Base-by-base conservation (phyloP, 2,888 invertebrate species). In the Lycocerus yunnanus region DNA sequence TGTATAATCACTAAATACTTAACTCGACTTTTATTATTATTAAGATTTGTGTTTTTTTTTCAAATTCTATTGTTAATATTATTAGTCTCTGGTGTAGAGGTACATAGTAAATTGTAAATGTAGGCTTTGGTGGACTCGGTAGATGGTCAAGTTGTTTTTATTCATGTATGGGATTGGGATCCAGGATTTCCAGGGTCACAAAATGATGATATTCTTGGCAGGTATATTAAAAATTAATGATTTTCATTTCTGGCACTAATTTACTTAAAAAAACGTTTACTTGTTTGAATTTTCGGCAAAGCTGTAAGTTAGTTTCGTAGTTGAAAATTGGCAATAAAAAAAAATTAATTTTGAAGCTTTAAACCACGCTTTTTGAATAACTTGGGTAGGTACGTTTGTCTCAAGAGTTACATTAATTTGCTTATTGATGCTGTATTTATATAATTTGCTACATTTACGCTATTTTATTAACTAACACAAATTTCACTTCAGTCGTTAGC, bases 161-260 rank as follows among this genome's bases (percentile, higher is more conserved):
- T 93, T 88, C 92, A 92, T 87, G 88, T 94, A 85, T 95, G 93
- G 94, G 95, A 95, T 90, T 94, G 92, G 91, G 95, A 95, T 90
- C 91, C 93, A 83, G 93, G 91, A 83, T 91, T 94, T 89, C 90
- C 91, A 79, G 94, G 94, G 86, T 91, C 92, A 84, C 91, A 91
- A 87, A 92, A 91, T 88, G 94, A 95, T 90, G 95, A 95, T 91
- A 91, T 90, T 88, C 92, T 95, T 88, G 95, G 95, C 91, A 95
- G 94, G 95, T 95, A 82, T 58, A 72, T 59, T 66, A 18, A n/a
- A 43, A 43, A 15, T 15, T 63, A 63, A 63, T 14, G 18, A 63
- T 63, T 63, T 63, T 63, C 61, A 18, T 63, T 63, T 16, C 15
- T 63, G 18, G 18, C 61, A 14, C 20, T 63, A 43, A 43, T 43